phyloP scores from a whole-genome alignment of 1,140 invertebrate species.

The Papilio glaucus region DNA sequence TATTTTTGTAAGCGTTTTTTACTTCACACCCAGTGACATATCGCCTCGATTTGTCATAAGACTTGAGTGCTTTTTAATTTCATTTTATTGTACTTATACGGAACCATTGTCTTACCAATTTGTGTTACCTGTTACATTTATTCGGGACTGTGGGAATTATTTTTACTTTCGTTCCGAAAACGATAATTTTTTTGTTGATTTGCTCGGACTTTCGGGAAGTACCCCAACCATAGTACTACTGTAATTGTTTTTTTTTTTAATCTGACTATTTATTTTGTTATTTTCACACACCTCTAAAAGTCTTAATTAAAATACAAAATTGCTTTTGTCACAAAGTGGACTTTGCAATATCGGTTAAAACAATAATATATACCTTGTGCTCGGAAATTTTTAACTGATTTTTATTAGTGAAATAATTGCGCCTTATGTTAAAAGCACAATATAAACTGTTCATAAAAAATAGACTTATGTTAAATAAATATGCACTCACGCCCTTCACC shows the following conservation, averaged over 20 bases:
- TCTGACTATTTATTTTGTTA: constrained; percentile 5
- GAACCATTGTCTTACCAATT: background rate
- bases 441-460: no score
- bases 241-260: constrained; percentile 11
- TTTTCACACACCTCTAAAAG: background rate
- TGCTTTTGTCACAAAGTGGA: background rate
- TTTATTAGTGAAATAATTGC: no score
- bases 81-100: background rate
- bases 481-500: no score
- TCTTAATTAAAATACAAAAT: background rate
- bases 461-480: no score
- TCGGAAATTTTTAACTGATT: no score
- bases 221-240: background rate
- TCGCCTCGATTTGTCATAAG: no score
- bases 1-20: no score
- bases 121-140: constrained; percentile 18
- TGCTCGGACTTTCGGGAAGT: constrained; percentile 29
- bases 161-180: constrained; percentile 28
- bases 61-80: background rate
- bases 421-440: no score
- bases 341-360: background rate
- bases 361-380: background rate
- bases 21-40: no score
- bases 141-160: constrained; percentile 31
- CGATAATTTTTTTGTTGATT: constrained; percentile 25